Base-by-base conservation (phyloP, 2,113 vertebrate species). In the Panthera tigris region DNA sequence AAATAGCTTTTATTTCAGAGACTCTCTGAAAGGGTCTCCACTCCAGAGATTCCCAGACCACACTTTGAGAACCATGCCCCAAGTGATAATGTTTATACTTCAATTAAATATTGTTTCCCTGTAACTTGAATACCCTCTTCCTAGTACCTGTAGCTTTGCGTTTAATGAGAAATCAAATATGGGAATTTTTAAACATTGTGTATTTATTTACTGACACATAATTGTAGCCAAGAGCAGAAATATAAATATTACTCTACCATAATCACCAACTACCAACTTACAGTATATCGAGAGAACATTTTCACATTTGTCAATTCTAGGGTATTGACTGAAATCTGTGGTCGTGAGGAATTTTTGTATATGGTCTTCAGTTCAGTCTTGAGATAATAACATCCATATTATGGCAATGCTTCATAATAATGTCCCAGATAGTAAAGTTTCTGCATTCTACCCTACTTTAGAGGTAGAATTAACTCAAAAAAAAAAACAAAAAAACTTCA, bases 141-240 rank as follows among this genome's bases (percentile, higher is more conserved):
- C 11, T 36, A 61, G 66, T 52, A 84, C 27, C 57, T 18, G 19
- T 69, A 41, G 4, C 21, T 92, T 83, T 87, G 6, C n/a, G 84
- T 68, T 84, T 80, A 92, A 57, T 65, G n/a, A 80, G 71, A 48
- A 25, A 65, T 82, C 65, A 94, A 87, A 83, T 55, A 19, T 33
- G 1, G 4, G 33, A 7, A 74, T 83, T 83, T 96, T 80, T 14
- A 97, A 81, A 81, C 8, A 73, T 27, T 57, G 9, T 74, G 7
- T 93, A 63, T 87, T 52, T 94, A 61, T 39, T 78, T 73, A 50
- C 27, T 83, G 66, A 74, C 29, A 87, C 23, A 15, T 52, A 86
- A 85, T 87, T 96, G 79, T 81, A 95, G 29, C 50, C 66, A 91
- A 96, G 66, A 86, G 25, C 1, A 55, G 25, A 89, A 66, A 89